Conservation (phyloP, 2,888 invertebrate genomes). For the Megaustenia siamemsis region DNA sequence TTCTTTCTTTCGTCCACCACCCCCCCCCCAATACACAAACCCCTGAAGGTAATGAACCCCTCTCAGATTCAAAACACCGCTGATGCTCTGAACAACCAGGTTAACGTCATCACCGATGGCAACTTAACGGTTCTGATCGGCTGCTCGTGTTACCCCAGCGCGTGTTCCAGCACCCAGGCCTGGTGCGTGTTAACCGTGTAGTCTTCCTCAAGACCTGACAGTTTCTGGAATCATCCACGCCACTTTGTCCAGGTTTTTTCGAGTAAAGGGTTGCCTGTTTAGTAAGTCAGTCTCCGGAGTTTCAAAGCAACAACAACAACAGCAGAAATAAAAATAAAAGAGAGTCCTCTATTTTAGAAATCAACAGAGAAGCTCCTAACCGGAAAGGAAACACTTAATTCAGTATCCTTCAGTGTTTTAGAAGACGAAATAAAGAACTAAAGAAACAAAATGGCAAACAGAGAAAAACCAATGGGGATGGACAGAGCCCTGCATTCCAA, state of each 20-base stretch:
- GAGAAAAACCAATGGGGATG: conserved; percentile 66
- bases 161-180: conserved; percentile 11
- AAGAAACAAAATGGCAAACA: conserved; percentile 59
- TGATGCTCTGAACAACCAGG: not conserved
- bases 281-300: no score
- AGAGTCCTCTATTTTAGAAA: no score
- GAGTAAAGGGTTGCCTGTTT: not conserved
- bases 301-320: no score
- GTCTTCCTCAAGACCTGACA: not conserved
- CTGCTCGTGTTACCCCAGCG: not conserved
- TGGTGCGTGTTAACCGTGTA: not conserved
- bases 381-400: not conserved
- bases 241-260: conserved; percentile 28
- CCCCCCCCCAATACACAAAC: not conserved
- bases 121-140: not conserved
- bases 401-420: not conserved
- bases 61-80: not conserved
- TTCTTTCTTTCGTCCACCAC: not conserved
- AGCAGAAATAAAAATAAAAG: no score
- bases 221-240: conserved; percentile 9
- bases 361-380: not conserved
- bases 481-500: conserved; percentile 65
- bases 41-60: not conserved
- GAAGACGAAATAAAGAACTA: not conserved
- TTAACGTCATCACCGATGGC: not conserved